Evolutionary conservation across 2,888 invertebrate genomes (phyloP).

Genomic region (Hymenopus coronatus): DNA sequence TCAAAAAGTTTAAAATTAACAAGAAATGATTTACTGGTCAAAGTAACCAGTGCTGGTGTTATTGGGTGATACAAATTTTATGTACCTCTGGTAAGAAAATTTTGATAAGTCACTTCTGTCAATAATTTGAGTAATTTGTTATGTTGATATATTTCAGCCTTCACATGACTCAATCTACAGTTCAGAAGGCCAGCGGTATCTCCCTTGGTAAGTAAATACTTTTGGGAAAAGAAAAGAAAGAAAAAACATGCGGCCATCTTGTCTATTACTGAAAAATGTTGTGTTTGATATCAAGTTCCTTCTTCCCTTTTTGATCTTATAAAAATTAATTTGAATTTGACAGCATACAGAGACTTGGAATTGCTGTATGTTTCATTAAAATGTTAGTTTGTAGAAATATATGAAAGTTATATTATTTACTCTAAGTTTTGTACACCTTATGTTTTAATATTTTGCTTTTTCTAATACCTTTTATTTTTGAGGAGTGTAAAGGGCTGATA

Average conservation of each 20-base stretch:
- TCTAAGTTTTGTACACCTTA: not conserved
- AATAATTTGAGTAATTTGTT: too few relatives aligned
- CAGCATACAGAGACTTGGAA: not conserved
- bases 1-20: too few relatives aligned
- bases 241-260: slow-evolving; percentile 28
- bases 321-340: not conserved
- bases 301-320: not conserved
- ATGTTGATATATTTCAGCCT: slow-evolving; percentile 10
- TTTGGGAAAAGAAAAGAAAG: not conserved
- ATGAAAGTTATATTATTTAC: not conserved
- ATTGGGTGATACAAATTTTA: too few relatives aligned
- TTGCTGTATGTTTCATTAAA: not conserved
- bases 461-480: not conserved
- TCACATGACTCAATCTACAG: slow-evolving; percentile 19
- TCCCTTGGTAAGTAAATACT: slow-evolving; percentile 16
- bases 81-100: too few relatives aligned
- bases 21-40: too few relatives aligned
- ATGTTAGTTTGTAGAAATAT: not conserved
- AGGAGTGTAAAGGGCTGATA: not conserved
- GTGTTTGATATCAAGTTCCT: slow-evolving; percentile 24
- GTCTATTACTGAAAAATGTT: slow-evolving; percentile 5
- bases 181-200: slow-evolving; percentile 21
- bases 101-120: too few relatives aligned
- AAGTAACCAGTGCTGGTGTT: too few relatives aligned
- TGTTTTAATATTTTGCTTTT: not conserved